Conservation (phyloP, 2,113 vertebrate genomes). For the Saimiri boliviensis region DNA sequence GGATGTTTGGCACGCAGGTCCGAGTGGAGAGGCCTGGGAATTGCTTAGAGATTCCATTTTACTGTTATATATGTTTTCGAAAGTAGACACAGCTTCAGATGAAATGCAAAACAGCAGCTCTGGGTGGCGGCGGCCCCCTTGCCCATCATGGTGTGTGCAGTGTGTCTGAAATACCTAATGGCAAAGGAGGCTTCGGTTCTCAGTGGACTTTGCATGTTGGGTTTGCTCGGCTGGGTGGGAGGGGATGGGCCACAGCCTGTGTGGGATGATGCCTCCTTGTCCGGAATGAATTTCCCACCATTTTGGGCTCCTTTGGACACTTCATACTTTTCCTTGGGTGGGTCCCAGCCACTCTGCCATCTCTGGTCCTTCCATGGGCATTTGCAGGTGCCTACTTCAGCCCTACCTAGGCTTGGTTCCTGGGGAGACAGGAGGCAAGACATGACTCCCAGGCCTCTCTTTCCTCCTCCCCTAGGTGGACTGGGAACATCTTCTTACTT, state of each 20-base stretch:
- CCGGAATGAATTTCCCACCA: background rate
- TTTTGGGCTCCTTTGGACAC: background rate
- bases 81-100: constrained; percentile 43
- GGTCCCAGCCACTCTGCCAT: background rate
- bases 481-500: too few relatives aligned
- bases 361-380: fast-evolving
- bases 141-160: background rate
- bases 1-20: background rate
- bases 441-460: fast-evolving
- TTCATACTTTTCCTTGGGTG: background rate
- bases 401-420: background rate
- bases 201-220: background rate
- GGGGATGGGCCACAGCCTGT: background rate
- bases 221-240: background rate
- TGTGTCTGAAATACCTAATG: background rate
- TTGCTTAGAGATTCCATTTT: background rate
- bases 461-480: fast-evolving
- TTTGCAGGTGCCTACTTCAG: background rate
- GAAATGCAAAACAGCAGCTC: constrained; percentile 39
- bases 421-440: background rate
- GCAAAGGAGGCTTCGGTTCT: background rate
- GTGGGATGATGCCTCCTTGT: background rate
- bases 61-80: constrained; percentile 8
- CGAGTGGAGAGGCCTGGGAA: background rate
- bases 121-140: background rate